Base-by-base conservation (phyloP, 2,888 invertebrate species). In the Apodemia hepburni region DNA sequence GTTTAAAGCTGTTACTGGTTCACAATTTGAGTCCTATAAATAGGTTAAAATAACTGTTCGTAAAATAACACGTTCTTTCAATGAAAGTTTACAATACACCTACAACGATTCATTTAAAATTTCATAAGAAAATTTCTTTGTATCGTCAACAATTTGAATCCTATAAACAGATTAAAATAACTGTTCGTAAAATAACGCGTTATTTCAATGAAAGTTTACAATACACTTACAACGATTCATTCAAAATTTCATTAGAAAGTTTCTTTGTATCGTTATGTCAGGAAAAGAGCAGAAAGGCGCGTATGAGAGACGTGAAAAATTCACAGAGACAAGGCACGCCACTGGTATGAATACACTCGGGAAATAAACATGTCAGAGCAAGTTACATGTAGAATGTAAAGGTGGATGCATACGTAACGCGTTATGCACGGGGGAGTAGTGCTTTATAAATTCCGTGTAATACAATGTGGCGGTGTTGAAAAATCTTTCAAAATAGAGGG, bases 301-400 rank as follows among this genome's bases (percentile, higher is more conserved):
- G 64, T 60, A 64, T 64, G 58, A 61, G 61, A 64, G 61, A 64
- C 62, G 64, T 68, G 63, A 68, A 68, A 73, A 71, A 78, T 79
- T 76, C 77, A 77, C 77, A 78, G 75, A 75, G 77, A 75, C 77
- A 66, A 70, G 64, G 72, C 68, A 73, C 64, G 69, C 65, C 38
- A 59, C 68, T 72, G 70, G 70, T 70, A 72, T 68, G 75, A 78
- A 78, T 75, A 77, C 79, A 72, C 77, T 59, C 72, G 78, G 82
- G 80, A 82, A 82, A 84, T 83, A 79, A 80, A 81, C 78, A 77
- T 72, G 80, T 79, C 78, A 75, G 73, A 74, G 69, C 72, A 73
- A 72, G 68, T 70, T 72, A 71, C 70, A 65, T 60, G 64, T 60
- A 62, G 62, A 68, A 69, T 69, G 65, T 68, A 68, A 69, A 70